These are phyloP conservation scores for Dicranocentrus wangi DNA, from an alignment of 2,888 invertebrate genomes.

Conservation along the genomic window DNA sequence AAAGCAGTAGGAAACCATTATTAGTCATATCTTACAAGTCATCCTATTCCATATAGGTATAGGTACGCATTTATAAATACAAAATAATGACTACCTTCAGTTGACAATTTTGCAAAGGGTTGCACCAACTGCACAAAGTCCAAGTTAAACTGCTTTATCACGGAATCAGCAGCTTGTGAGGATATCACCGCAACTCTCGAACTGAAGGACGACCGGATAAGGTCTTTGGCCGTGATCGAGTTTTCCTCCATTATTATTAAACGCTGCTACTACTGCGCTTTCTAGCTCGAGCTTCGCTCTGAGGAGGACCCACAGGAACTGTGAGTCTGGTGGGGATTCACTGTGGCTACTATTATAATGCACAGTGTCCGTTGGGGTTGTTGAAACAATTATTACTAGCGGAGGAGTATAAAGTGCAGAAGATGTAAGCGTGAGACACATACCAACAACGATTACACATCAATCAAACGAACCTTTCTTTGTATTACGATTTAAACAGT, in stretches of 20 bases:
- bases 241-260: constrained; percentile 51
- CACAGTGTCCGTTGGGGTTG: too few relatives aligned
- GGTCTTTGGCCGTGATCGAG: constrained; percentile 42
- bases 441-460: too few relatives aligned
- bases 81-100: constrained; percentile 79
- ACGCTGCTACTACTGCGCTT: too few relatives aligned
- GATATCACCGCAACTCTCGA: constrained; percentile 91
- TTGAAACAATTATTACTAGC: too few relatives aligned
- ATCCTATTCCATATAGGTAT: background rate
- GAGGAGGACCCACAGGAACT: too few relatives aligned
- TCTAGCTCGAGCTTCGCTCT: too few relatives aligned
- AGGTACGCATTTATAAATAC: background rate
- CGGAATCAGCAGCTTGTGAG: constrained; percentile 86
- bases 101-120: constrained; percentile 86
- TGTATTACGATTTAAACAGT: too few relatives aligned
- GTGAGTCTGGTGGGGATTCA: too few relatives aligned
- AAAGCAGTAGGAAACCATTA: background rate
- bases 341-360: too few relatives aligned
- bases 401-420: too few relatives aligned
- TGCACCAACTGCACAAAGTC: constrained; percentile 91
- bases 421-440: too few relatives aligned
- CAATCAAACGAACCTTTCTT: too few relatives aligned
- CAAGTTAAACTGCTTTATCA: constrained; percentile 92
- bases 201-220: constrained; percentile 80
- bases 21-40: background rate